phyloP scores from a whole-genome alignment of 2,113 vertebrate genomes.

The Colius striatus region DNA sequence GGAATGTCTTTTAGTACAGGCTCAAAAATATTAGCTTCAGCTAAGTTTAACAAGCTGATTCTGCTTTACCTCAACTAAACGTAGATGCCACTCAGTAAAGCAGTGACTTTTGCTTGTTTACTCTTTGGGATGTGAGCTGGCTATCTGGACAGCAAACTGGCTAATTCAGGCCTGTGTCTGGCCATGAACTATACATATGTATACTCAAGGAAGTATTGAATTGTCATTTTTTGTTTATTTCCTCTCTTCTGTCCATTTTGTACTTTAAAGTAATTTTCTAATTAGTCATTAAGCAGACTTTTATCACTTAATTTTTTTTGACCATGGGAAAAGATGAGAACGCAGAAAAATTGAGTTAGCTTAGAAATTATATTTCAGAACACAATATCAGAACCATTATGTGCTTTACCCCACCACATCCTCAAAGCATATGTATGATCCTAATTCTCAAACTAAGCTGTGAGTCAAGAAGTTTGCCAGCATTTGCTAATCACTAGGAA shows the following conservation, averaged over 20 bases:
- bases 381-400: background rate
- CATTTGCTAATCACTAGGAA: constrained; percentile 47
- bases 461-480: constrained; percentile 31
- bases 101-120: background rate
- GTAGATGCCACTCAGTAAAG: background rate
- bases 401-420: background rate
- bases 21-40: background rate
- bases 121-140: background rate
- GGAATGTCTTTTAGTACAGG: background rate
- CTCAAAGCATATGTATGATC: background rate
- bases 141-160: background rate
- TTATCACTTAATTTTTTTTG: background rate
- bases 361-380: background rate
- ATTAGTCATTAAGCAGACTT: background rate
- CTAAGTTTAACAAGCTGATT: background rate
- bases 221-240: background rate
- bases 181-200: fast-evolving
- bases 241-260: background rate
- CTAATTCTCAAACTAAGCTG: constrained; percentile 57
- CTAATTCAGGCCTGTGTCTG: too few relatives aligned
- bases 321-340: background rate
- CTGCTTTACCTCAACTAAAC: background rate
- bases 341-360: background rate
- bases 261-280: background rate
- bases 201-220: background rate